These are phyloP conservation scores for Coptodon bakossiorum DNA, from an alignment of 2,113 vertebrate genomes.

Conservation along the genomic window DNA sequence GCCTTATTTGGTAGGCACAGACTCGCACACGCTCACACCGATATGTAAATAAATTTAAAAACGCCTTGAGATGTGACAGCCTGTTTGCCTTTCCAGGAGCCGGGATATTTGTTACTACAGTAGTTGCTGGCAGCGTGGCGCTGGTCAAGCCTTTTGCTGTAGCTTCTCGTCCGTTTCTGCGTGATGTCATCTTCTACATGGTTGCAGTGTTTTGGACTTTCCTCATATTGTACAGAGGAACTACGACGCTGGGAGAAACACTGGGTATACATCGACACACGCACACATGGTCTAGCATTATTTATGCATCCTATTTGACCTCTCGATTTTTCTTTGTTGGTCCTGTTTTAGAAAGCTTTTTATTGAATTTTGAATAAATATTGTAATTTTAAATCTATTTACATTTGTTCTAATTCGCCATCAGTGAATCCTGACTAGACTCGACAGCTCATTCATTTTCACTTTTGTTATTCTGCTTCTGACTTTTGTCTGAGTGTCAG, in stretches of 20 bases:
- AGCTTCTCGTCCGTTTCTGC: conserved; percentile 91
- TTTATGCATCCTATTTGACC: neutral
- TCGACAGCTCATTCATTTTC: neutral
- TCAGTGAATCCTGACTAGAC: neutral
- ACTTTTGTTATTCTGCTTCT: neutral
- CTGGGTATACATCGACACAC: conserved; percentile 68
- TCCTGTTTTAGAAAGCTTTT: neutral
- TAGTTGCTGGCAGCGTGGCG: conserved; percentile 86
- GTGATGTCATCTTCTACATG: conserved; percentile 93
- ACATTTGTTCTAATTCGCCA: neutral
- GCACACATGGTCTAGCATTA: neutral
- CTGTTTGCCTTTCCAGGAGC: conserved; percentile 75
- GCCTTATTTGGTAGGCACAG: conserved; percentile 82
- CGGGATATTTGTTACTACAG: conserved; percentile 91
- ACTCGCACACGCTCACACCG: neutral
- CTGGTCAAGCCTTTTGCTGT: conserved; percentile 83
- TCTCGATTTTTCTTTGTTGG: neutral
- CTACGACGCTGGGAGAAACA: conserved; percentile 74
- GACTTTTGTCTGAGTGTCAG: neutral
- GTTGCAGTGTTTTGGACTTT: conserved; percentile 87
- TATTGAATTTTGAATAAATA: neutral
- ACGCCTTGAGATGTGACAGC: neutral
- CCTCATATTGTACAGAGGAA: conserved; percentile 77
- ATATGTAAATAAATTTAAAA: neutral
- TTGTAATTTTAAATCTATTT: neutral